phyloP scores from a whole-genome alignment of 2,888 invertebrate genomes.

The Cephus nigrinus region DNA sequence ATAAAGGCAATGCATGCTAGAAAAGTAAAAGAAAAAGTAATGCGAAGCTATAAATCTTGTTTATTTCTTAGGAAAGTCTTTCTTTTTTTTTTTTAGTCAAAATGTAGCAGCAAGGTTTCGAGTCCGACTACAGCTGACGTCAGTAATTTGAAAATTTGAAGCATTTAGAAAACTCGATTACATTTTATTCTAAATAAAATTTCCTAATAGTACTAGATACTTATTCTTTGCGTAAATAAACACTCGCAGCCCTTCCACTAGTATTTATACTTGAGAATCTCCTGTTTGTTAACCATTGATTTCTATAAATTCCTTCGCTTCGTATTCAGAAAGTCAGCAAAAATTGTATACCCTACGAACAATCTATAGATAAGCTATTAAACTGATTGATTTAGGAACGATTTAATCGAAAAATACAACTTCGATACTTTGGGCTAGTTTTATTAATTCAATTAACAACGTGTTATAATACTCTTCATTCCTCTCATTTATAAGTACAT shows the following conservation, averaged over 20 bases:
- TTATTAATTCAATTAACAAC: conserved; percentile 67
- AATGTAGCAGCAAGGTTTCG: neutral
- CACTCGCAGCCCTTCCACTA: neutral
- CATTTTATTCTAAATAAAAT: neutral
- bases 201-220: neutral
- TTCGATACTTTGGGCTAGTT: conserved; percentile 62
- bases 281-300: neutral
- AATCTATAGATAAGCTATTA: neutral
- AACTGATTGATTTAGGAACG: conserved; percentile 15
- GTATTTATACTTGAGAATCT: neutral
- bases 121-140: neutral
- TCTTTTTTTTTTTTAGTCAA: neutral
- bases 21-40: neutral
- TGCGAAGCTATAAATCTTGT: neutral
- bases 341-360: neutral
- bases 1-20: neutral
- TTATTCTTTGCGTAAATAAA: neutral
- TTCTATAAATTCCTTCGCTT: neutral
- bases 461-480: conserved; percentile 66
- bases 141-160: neutral
- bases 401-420: conserved; percentile 17
- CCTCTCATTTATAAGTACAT: conserved; percentile 64
- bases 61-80: neutral
- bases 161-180: neutral
- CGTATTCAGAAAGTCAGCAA: neutral